Evolutionary conservation across 2,113 vertebrate species (phyloP), one percentile per base, ranked within the genome.

Genomic region (Leucosticte australis): DNA sequence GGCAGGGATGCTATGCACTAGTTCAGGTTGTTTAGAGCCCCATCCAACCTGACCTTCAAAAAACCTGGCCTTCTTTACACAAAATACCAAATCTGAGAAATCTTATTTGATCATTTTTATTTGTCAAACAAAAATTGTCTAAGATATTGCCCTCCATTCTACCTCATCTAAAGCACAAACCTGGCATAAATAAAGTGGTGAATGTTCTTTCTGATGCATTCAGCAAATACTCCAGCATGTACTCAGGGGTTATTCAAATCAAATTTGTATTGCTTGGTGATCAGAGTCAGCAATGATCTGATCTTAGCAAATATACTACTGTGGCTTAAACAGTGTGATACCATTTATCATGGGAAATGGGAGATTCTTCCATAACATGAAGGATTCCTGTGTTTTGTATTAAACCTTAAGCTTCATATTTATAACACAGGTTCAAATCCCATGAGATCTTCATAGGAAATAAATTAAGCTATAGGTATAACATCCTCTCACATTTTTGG

Each of bases 381-480:
- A 69, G 91, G 56, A 82, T 17, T 87, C 53, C 14, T 69, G 28
- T 79, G 53, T 62, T 64, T 92, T 95, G 94, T 91, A 91, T 95
- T 91, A 96, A 94, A 94, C 67, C 87, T 89, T 69, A 91, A 87
- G 63, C 55, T 91, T 80, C 75, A 91, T 89, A 92, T 91, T 96
- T 94, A 91, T 83, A 91, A 65, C 44, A 78, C 76, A 75, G 52
- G 57, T 91, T 91, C n/a, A 81, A 39, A 91, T 92, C 94, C 70
- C 95, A 74, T 39, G 39, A 91, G 84, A 17, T 33, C 33, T 73
- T 91, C 76, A 47, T 76, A 87, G 63, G 59, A 96, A 96, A 95
- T 95, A 96, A 96, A 95, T 96, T 95, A 94, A 94, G 84, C 75
- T 95, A 91, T 85, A 92, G 93, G 91, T 96, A 89, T 74, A 95